Evolutionary conservation across 2,888 invertebrate genomes (phyloP), one percentile per base, ranked within the genome.

Genomic region (Synergus laeviventris): DNA sequence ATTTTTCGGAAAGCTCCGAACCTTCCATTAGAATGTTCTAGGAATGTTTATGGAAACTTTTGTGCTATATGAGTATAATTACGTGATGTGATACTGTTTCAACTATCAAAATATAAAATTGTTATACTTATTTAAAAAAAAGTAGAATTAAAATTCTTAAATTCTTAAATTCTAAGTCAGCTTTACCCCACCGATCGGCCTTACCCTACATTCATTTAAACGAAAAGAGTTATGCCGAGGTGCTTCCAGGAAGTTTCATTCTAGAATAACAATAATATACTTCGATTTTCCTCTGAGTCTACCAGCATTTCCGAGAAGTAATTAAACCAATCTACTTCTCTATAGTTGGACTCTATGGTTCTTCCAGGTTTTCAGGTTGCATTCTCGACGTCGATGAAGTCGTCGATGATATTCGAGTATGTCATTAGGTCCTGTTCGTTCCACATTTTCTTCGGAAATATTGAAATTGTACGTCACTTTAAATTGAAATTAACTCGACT

Each of bases 251-350:
- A 70, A 77, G 73, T 74, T 74, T 24, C 76, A 64, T 76, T 74
- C 56, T 74, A 76, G 61, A 76, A 75, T 78, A 78, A 81, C 77
- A 79, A 78, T n/a, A n/a, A n/a, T n/a, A n/a, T 64, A 76, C 77
- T 75, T 79, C 76, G 79, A 81, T 81, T 78, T 79, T 76, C 78
- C 75, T 75, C 73, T 31, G 76, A 81, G 76, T 81, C 64, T 78
- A 31, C 74, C 31, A 54, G 75, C 78, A 78, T 81, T 76, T 78
- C 76, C 77, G 61, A 78, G 79, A 79, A 79, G 79, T 77, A 81
- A 81, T 81, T 79, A 77, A 79, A 79, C 78, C 79, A 81, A 81
- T 81, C 66, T 39, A 66, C 39, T 62, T 78, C 49, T 73, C 54
- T 21, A 45, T 61, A 70, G 73, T 42, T 38, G 36, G 75, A 78